Conservation (phyloP, 2,888 invertebrate species). For the Sicus ferrugineus region DNA sequence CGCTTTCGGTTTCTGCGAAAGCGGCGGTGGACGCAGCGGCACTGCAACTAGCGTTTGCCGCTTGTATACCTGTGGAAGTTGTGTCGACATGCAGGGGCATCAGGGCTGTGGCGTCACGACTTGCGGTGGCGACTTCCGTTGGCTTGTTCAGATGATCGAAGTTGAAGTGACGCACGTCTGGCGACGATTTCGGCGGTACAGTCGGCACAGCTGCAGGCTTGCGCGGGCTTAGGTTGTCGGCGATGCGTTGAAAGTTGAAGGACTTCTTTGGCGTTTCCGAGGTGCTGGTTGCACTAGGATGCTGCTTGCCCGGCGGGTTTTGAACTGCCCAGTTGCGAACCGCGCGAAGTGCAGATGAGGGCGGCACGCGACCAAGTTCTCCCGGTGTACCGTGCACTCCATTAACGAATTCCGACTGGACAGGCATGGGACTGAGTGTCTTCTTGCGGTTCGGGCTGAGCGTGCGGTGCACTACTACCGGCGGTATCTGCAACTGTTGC, state of each 20-base stretch:
- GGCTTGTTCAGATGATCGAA: slow-evolving; percentile 53
- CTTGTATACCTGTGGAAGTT: slow-evolving; percentile 31
- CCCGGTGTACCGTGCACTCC: slow-evolving; percentile 59
- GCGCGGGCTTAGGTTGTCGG: slow-evolving; percentile 60
- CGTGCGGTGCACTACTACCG: slow-evolving; percentile 42
- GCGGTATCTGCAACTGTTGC: slow-evolving; percentile 49
- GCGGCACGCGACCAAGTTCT: slow-evolving; percentile 58
- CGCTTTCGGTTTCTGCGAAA: slow-evolving; percentile 56
- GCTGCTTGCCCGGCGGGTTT: slow-evolving; percentile 11
- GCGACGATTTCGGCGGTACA: background rate
- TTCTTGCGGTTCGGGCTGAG: slow-evolving; percentile 58
- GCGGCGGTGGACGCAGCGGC: background rate
- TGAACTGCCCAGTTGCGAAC: slow-evolving; percentile 47
- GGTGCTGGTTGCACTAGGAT: slow-evolving; percentile 1
- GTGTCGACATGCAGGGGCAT: slow-evolving; percentile 60
- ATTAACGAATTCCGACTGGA: slow-evolving; percentile 42
- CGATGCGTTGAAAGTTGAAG: slow-evolving; percentile 63
- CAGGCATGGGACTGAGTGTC: slow-evolving; percentile 52
- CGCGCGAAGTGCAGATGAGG: slow-evolving; percentile 53
- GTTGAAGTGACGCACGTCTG: slow-evolving; percentile 61
- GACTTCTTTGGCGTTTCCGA: slow-evolving; percentile 52
- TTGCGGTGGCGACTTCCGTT: slow-evolving; percentile 28
- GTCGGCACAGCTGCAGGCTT: slow-evolving; percentile 41
- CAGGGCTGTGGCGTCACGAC: slow-evolving; percentile 38
- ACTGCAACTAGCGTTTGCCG: background rate